Evolutionary conservation across 2,888 invertebrate genomes (phyloP), one percentile per base, ranked within the genome.

Genomic region (Nipponacmea schrenckii): DNA sequence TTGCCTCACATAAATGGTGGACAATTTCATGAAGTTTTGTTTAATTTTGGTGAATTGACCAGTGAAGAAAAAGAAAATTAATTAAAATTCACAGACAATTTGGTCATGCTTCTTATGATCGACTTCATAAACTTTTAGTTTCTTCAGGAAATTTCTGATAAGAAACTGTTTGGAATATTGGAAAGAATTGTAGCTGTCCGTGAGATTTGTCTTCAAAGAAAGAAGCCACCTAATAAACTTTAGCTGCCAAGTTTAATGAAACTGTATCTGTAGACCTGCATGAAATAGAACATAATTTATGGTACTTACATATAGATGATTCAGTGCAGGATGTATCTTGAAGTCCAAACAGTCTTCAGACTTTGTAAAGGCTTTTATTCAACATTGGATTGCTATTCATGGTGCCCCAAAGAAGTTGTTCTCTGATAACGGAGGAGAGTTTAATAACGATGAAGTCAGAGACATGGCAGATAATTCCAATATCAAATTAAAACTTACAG

Each of bases 381-480:
- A 74, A 62, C 39, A 24, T n/a, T 71, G 67, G 74, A 70, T 73
- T 44, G 27, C 64, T 50, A 50, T 67, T 50, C 70, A 71, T 66
- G 68, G 72, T 27, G 65, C 72, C 24, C 72, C 67, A 46, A 69
- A 64, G 67, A 62, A 65, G 48, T 67, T 72, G 7, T 72, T 62
- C 46, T n/a, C n/a, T n/a, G n/a, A n/a, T n/a, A n/a, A n/a, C n/a
- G n/a, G n/a, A n/a, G n/a, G n/a, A n/a, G n/a, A 74, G 44, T 74
- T 74, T 65, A 70, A 71, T 46, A 69, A 65, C 20, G 48, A 62
- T 27, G 71, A 68, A 50, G 69, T 74, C 24, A 20, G 64, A 24
- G 74, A 74, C 31, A 74, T 74, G 70, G 64, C 63, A 24, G 72
- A 72, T 63, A 72, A 74, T 56, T 74, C 72, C 31, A 74, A 72